A percentile compares a stretch with the other conserved stretches of the same genome.
Evolutionary conservation across 2,797 vertebrate species (phyloP).

Genomic region (Pyrocephalus nanus): DNA sequence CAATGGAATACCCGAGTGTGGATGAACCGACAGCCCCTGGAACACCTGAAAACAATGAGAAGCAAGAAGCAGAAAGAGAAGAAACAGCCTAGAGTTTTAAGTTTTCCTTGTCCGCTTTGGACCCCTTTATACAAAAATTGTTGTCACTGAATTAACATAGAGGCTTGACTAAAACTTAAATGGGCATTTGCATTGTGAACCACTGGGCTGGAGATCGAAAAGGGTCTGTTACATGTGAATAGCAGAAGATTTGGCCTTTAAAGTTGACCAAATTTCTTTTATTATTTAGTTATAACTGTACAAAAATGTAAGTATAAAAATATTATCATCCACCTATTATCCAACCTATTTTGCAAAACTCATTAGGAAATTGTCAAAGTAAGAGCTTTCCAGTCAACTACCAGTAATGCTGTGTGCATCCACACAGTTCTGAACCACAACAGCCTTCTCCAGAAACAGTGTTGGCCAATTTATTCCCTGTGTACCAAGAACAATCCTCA

Average conservation of each 20-base stretch:
- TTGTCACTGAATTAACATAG: background rate
- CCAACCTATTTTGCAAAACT: background rate
- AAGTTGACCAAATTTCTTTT: background rate
- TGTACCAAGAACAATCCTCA: background rate
- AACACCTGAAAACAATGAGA: constrained; percentile 13
- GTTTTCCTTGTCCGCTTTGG: background rate
- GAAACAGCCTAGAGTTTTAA: constrained; percentile 18
- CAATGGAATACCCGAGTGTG: background rate
- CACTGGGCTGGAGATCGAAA: background rate
- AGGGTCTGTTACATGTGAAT: background rate
- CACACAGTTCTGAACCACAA: background rate
- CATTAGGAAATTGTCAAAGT: background rate
- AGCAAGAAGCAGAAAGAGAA: constrained; percentile 11
- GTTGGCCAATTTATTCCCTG: background rate
- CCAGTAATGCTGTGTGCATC: background rate
- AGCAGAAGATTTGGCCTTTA: background rate
- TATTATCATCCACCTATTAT: background rate
- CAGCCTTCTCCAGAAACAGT: background rate
- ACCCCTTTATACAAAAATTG: background rate
- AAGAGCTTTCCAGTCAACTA: background rate
- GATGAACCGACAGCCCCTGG: background rate
- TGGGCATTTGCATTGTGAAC: background rate
- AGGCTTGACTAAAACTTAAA: background rate
- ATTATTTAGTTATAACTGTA: background rate
- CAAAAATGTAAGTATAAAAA: background rate